Percentiles rank a stretch among this genome's conserved stretches.
phyloP scores from a whole-genome alignment of 2,113 vertebrate species.

The Lepisosteus osseus region DNA sequence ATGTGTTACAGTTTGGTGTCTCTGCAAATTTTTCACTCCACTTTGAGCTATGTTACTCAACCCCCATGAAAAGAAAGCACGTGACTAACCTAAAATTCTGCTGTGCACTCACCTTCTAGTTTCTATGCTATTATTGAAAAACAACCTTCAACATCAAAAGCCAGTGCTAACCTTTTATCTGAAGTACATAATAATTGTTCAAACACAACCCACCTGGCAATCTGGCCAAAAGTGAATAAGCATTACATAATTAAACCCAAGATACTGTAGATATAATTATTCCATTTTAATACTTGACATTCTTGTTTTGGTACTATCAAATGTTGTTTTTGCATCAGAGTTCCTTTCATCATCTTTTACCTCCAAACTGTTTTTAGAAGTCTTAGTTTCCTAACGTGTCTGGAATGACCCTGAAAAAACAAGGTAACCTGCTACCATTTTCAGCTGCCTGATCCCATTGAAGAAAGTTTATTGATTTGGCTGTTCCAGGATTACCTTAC shows the following conservation, averaged over 20 bases:
- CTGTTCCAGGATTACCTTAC: constrained; percentile 18
- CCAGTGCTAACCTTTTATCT: background rate
- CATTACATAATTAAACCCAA: background rate
- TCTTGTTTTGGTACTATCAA: background rate
- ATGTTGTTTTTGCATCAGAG: background rate
- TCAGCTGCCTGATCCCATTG: constrained; percentile 21
- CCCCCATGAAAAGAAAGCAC: constrained; percentile 12
- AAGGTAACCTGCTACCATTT: constrained; percentile 31
- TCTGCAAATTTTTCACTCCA: constrained; percentile 39
- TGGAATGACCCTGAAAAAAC: constrained; percentile 25
- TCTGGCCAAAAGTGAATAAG: background rate
- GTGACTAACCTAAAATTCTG: constrained; percentile 4
- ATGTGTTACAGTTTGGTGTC: constrained; percentile 23
- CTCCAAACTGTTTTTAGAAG: background rate
- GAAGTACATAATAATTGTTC: constrained; percentile 2
- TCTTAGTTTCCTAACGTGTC: background rate
- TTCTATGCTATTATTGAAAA: background rate
- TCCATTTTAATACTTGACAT: background rate
- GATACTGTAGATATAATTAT: too few species aligned
- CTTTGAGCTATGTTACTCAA: constrained; percentile 4
- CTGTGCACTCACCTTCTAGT: constrained; percentile 22
- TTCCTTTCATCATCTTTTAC: background rate
- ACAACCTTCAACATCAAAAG: constrained; percentile 18
- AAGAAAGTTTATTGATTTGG: constrained; percentile 30
- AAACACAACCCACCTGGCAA: constrained; percentile 13